Base-by-base conservation (phyloP, 2,113 vertebrate species). In the Corythornis cristatus region DNA sequence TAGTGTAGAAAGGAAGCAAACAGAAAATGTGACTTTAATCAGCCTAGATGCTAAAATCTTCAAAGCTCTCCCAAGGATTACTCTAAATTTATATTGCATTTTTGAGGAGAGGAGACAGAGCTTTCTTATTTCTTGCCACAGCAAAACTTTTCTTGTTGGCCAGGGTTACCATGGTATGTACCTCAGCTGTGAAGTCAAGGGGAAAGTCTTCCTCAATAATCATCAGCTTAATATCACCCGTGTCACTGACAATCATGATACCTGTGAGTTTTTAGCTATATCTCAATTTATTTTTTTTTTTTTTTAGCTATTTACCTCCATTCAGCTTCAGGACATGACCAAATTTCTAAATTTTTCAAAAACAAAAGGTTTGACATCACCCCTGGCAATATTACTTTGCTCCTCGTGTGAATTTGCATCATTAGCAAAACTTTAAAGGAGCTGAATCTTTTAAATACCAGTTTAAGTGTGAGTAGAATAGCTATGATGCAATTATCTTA, bases 391-490 rank as follows among this genome's bases (percentile, higher is more conserved):
- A 33, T 54, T 40, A 40, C 54, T 72, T 85, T 83, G 37, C 46
- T 87, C 54, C 83, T 66, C 43, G 26, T 42, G 20, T 85, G 43
- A 73, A 67, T n/a, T 43, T 56, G 22, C 56, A 54, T 70, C 74
- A 50, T 72, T 74, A 83, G 37, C 58, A 93, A 83, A 85, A 82
- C 51, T 81, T 50, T 78, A 43, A 76, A 79, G 42, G 51, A 74
- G 42, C 15, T 67, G 33, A 74, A 64, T 70, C 51, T 83, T 90
- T 74, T 66, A 74, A 83, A 85, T 61, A 46, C 21, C 12, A 28
- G 12, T 76, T 25, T n/a, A 58, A 66, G 40, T 83, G 84, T 85
- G 94, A 94, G 56, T 12, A 50, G 95, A 90, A 96, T 85, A 89
- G 35, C 71, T 83, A 87, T 29, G 21, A 73, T 79, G 67, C 31